Base-by-base conservation (phyloP, 1,140 invertebrate species). In the Andrena cerasifolii region DNA sequence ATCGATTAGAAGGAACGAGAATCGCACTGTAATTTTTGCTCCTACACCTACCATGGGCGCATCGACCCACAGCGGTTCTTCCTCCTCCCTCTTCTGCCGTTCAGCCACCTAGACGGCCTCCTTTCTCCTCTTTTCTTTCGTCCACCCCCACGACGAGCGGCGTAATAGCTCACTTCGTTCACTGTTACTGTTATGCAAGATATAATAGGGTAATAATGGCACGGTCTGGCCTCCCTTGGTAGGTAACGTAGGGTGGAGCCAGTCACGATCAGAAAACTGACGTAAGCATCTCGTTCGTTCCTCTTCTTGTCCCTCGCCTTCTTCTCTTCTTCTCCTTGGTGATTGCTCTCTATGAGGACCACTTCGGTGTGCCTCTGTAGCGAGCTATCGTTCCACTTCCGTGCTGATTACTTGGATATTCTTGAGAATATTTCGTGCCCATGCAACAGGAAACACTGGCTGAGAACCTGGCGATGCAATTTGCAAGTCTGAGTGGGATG, bases 171-270 rank as follows among this genome's bases (percentile, higher is more conserved):
- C 86, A 87, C 86, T 86, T 87, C 67, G 86, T 86, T 87, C 85
- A 77, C 86, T 89, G 87, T 91, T 91, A 90, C 90, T 90, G 87
- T 91, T 91, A 91, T 90, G 90, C 90, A 91, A 91, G 88, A 87
- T 88, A 90, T 91, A 91, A 91, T 91, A 89, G 87, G 88, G 78
- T 90, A 91, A 91, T 91, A 90, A 91, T 91, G 90, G 87, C 86
- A 88, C 82, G 83, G 86, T 82, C 68, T 72, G 71, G 72, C 62
- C 56, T 73, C 78, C 56, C 73, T 78, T 43, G 80, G 58, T 77
- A 82, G 84, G 86, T 84, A 90, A 90, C 87, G 79, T 83, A 89
- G 90, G 90, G 90, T 91, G 90, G 90, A 91, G 90, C 83, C 83
- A 86, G 89, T 91, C 90, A 91, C 90, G 90, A 91, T 84, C 88